phyloP scores from a whole-genome alignment of 1,140 invertebrate species.

The Achatina immaculata region DNA sequence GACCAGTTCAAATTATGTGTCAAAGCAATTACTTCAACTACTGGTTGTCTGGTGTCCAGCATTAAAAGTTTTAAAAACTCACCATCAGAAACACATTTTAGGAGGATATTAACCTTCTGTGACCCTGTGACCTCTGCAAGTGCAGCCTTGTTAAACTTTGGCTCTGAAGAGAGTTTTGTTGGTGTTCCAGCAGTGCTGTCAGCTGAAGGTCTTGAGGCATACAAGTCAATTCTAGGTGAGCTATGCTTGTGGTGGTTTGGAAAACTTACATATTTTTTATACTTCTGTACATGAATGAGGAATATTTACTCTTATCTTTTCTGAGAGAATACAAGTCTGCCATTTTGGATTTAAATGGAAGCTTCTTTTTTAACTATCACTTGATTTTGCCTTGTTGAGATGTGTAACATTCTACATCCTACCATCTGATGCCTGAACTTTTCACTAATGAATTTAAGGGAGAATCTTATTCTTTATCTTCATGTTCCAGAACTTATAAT shows the following conservation, averaged over 20 bases:
- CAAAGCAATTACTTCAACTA: conserved; percentile 61
- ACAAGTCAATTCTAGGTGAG: conserved; percentile 60
- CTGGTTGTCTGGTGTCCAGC: conserved; percentile 60
- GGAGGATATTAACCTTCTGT: conserved; percentile 57
- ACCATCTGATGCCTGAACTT: no score
- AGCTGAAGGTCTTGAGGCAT: conserved; percentile 64
- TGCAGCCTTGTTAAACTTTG: conserved; percentile 56
- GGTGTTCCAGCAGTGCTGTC: conserved; percentile 79
- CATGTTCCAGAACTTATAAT: no score
- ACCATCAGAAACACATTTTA: conserved; percentile 43
- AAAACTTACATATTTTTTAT: neutral
- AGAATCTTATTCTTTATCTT: no score
- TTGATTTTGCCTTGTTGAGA: no score
- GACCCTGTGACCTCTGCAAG: conserved; percentile 58
- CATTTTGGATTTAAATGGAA: neutral
- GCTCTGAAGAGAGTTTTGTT: conserved; percentile 63
- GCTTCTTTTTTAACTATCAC: neutral
- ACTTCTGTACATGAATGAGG: neutral
- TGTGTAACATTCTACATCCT: no score
- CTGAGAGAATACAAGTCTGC: neutral
- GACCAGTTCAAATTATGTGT: conserved; percentile 65
- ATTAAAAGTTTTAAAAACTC: conserved; percentile 59
- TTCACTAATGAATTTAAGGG: no score
- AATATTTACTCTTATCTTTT: neutral
- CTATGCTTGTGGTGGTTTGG: neutral